These are phyloP conservation scores for Macrosoma leucophasiata DNA, from an alignment of 2,888 invertebrate species.

Conservation along the genomic window DNA sequence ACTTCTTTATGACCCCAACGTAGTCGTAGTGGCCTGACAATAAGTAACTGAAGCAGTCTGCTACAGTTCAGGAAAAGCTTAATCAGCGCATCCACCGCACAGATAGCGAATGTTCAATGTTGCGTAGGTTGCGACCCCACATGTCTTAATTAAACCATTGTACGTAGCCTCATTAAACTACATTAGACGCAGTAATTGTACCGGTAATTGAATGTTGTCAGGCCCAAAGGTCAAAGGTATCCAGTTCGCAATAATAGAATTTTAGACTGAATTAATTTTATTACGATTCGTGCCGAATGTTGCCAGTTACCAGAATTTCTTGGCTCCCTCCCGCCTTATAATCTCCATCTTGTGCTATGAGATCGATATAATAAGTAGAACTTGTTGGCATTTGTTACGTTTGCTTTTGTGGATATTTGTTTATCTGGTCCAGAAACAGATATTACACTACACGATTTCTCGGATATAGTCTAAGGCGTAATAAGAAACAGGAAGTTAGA, in stretches of 20 bases:
- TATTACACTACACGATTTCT: too few species aligned
- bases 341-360: too few species aligned
- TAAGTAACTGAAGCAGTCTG: neutral
- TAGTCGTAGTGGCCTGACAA: neutral
- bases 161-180: conserved; percentile 37
- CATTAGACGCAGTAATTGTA: conserved; percentile 30
- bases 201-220: conserved; percentile 29
- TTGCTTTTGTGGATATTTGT: too few species aligned
- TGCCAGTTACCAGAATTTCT: too few species aligned
- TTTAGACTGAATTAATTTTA: conserved; percentile 42
- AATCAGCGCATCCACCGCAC: neutral
- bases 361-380: too few species aligned
- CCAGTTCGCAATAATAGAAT: conserved; percentile 40
- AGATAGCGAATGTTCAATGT: conserved; percentile 1
- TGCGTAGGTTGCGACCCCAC: conserved; percentile 28
- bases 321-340: too few species aligned
- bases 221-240: conserved; percentile 50
- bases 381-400: too few species aligned
- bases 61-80: neutral
- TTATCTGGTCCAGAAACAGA: too few species aligned
- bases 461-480: too few species aligned
- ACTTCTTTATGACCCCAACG: neutral
- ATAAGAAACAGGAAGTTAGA: too few species aligned
- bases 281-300: too few species aligned
- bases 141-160: conserved; percentile 59